phyloP scores from a whole-genome alignment of 23 tunicate species.

The Corella eumyota region DNA sequence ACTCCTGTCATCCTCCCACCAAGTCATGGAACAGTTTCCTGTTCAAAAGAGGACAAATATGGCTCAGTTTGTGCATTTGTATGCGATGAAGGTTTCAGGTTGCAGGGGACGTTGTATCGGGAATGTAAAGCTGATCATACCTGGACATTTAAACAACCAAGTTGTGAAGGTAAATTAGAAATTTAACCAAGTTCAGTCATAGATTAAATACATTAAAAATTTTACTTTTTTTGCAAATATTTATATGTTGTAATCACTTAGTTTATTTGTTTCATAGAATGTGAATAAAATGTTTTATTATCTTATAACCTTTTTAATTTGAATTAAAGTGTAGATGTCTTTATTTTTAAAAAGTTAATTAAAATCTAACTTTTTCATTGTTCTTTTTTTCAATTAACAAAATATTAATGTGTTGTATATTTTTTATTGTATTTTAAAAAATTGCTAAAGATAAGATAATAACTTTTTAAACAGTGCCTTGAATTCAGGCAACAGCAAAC shows the following conservation, averaged over 20 bases:
- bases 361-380: background rate
- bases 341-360: background rate
- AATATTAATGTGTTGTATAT: background rate
- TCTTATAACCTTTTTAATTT: no score
- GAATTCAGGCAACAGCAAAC: no score
- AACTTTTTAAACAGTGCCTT: no score
- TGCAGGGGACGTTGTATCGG: conserved; percentile 26
- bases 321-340: background rate
- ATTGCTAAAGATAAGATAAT: no score
- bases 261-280: background rate
- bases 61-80: conserved; percentile 44
- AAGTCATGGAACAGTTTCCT: conserved; percentile 40
- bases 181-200: background rate
- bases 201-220: no score
- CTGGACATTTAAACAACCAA: conserved; percentile 54
- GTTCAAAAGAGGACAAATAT: conserved; percentile 42
- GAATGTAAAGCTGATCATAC: conserved; percentile 37
- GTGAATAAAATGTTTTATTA: no score
- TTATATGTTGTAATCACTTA: background rate
- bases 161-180: conserved; percentile 57
- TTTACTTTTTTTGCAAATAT: background rate
- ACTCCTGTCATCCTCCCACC: no score
- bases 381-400: background rate
- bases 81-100: conserved; percentile 42
- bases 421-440: background rate